These are phyloP conservation scores for Zapornia atra DNA, from an alignment of 2,113 vertebrate genomes.

Conservation along the genomic window DNA sequence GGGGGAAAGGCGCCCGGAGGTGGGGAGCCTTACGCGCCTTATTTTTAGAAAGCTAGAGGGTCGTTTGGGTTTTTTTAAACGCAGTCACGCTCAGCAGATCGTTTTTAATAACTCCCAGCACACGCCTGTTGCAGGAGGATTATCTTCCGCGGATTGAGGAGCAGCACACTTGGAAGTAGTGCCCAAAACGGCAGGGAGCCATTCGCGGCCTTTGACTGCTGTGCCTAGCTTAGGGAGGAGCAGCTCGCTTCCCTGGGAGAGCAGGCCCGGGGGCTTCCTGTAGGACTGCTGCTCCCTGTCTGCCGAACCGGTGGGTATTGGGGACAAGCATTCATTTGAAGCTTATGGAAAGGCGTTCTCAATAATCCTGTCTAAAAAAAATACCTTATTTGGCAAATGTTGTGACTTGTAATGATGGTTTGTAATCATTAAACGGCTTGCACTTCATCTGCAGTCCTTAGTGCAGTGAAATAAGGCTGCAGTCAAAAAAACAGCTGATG, in stretches of 20 bases:
- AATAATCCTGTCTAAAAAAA: neutral
- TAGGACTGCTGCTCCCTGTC: neutral
- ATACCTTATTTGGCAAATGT: neutral
- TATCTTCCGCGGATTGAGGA: neutral
- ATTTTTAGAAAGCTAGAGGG: neutral
- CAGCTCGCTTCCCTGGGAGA: fast-evolving
- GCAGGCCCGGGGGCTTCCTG: neutral
- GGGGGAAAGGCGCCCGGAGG: fast-evolving
- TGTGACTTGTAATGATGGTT: neutral
- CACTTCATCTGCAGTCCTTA: neutral
- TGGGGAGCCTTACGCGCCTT: fast-evolving
- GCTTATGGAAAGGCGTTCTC: neutral
- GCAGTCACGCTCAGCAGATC: neutral
- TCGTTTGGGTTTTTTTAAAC: neutral
- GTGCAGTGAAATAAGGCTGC: neutral
- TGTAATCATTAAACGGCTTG: neutral
- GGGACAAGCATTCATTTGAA: neutral
- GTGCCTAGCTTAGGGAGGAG: fast-evolving
- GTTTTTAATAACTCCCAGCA: neutral
- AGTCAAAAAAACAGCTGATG: neutral
- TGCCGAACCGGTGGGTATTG: neutral
- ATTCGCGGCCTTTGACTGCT: neutral
- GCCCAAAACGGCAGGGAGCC: too few species aligned
- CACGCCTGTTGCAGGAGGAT: too few species aligned
- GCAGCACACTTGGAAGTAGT: neutral